Percentiles rank a stretch among this genome's conserved stretches.
phyloP scores from a whole-genome alignment of 2,888 invertebrate species.

The Steinernema carpocapsae region DNA sequence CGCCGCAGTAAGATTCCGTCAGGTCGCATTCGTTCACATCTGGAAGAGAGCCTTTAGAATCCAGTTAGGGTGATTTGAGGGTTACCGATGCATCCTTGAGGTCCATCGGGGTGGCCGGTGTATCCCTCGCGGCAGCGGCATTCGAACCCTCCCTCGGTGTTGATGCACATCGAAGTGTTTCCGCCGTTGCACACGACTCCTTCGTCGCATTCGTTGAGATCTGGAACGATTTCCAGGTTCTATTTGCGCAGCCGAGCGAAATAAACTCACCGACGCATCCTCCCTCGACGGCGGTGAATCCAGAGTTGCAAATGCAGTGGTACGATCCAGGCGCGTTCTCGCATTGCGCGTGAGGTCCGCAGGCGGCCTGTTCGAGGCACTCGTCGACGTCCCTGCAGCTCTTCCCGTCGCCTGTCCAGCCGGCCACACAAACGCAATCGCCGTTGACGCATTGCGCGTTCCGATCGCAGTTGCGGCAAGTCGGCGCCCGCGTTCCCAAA shows the following conservation, averaged over 20 bases:
- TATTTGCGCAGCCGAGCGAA: background rate
- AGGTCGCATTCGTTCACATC: constrained; percentile 65
- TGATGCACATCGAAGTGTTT: constrained; percentile 81
- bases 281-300: constrained; percentile 75
- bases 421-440: constrained; percentile 46
- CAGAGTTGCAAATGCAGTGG: constrained; percentile 65
- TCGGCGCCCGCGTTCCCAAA: background rate
- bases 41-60: too few relatives aligned
- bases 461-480: constrained; percentile 39
- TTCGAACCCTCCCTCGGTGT: constrained; percentile 79
- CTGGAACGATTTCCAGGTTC: constrained; percentile 72
- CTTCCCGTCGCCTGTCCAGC: constrained; percentile 50
- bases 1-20: constrained; percentile 59
- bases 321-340: constrained; percentile 82
- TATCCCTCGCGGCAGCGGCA: constrained; percentile 64
- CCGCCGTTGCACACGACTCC: constrained; percentile 75
- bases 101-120: constrained; percentile 50
- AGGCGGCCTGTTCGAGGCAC: constrained; percentile 71
- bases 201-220: constrained; percentile 86
- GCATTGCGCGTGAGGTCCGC: constrained; percentile 80
- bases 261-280: constrained; percentile 76
- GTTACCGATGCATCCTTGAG: constrained; percentile 54
- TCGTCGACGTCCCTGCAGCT: constrained; percentile 56
- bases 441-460: constrained; percentile 42
- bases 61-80: background rate